Evolutionary conservation across 2,113 vertebrate genomes (phyloP).

Genomic region (Empidonax alnorum): DNA sequence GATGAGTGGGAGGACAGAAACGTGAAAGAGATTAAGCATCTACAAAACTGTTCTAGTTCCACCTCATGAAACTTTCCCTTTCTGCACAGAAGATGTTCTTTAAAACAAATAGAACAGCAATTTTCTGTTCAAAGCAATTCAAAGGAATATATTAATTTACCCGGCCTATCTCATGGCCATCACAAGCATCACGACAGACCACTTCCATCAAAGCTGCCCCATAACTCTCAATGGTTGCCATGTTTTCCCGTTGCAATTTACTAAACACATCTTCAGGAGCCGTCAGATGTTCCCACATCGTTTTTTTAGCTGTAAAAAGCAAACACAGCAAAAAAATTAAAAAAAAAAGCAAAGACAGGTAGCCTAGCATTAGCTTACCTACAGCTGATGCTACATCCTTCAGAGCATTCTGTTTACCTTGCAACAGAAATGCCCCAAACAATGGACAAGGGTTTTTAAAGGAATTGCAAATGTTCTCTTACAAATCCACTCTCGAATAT

Average conservation of each 20-base stretch:
- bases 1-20: background rate
- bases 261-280: slow-evolving; percentile 95
- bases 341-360: background rate
- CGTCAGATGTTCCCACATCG: slow-evolving; percentile 96
- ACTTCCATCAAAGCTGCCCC: slow-evolving; percentile 96
- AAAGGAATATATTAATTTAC: slow-evolving; percentile 66
- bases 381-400: background rate
- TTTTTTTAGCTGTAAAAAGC: slow-evolving; percentile 80
- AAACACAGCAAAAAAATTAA: background rate
- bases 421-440: background rate
- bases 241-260: slow-evolving; percentile 93
- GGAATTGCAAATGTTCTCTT: background rate
- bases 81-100: background rate
- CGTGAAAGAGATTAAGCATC: background rate
- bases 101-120: background rate
- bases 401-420: background rate
- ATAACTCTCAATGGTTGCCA: slow-evolving; percentile 94
- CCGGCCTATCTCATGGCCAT: slow-evolving; percentile 95
- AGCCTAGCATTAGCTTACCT: background rate
- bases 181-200: slow-evolving; percentile 94
- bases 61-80: background rate
- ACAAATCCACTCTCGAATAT: background rate
- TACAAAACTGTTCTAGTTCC: background rate
- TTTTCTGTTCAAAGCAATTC: background rate
- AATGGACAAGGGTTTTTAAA: background rate